Percentiles rank a stretch among this genome's conserved stretches.
Conservation (phyloP, 2,888 invertebrate genomes). For the Nycteola revayana region DNA sequence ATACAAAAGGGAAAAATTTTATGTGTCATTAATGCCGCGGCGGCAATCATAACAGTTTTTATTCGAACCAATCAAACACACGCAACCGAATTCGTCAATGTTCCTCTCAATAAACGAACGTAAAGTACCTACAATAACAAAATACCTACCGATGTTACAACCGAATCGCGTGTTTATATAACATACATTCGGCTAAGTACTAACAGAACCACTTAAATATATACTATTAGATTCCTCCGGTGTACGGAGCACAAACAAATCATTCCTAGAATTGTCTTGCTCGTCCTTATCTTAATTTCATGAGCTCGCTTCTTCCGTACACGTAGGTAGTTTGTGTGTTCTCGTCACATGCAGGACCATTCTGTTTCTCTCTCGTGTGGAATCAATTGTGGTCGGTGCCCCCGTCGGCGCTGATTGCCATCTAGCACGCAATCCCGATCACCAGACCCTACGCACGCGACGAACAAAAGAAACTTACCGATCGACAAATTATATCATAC, state of each 20-base stretch:
- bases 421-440: slow-evolving; percentile 76
- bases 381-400: slow-evolving; percentile 74
- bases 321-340: slow-evolving; percentile 19
- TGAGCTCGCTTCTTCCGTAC: slow-evolving; percentile 27
- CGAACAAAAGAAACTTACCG: slow-evolving; percentile 66
- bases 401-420: slow-evolving; percentile 64
- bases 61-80: slow-evolving; percentile 24
- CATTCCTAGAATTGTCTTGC: slow-evolving; percentile 28
- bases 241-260: slow-evolving; percentile 27
- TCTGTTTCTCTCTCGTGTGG: slow-evolving; percentile 49
- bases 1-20: slow-evolving; percentile 17
- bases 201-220: slow-evolving; percentile 22
- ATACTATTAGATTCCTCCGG: slow-evolving; percentile 22
- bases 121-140: slow-evolving; percentile 19
- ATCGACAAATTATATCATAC: slow-evolving; percentile 53
- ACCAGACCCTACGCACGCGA: slow-evolving; percentile 68
- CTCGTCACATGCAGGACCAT: slow-evolving; percentile 34
- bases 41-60: slow-evolving; percentile 13
- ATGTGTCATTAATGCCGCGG: slow-evolving; percentile 22
- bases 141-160: slow-evolving; percentile 1
- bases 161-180: slow-evolving; percentile 24
- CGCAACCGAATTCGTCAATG: slow-evolving; percentile 27
- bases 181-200: slow-evolving; percentile 15
- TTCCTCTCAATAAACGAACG: slow-evolving; percentile 23
- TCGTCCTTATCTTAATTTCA: slow-evolving; percentile 36